Conservation (phyloP, 1,140 invertebrate species). For the Sycobia sp. region DNA sequence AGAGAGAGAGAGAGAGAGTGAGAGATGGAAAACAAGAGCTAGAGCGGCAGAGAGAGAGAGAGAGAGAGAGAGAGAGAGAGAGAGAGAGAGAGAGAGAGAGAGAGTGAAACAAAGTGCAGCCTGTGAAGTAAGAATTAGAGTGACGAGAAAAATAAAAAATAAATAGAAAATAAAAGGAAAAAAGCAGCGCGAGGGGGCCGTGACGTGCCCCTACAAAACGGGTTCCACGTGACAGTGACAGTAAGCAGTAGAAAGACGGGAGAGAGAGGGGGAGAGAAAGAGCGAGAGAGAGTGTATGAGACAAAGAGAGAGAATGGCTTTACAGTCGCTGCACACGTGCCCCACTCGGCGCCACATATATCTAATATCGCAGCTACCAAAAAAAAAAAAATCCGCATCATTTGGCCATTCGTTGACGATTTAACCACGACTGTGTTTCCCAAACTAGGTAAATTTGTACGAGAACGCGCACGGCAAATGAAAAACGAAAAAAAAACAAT, state of each 20-base stretch:
- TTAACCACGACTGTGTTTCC: constrained; percentile 63
- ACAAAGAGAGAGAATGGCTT: too few relatives aligned
- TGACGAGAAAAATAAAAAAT: too few relatives aligned
- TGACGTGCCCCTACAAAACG: constrained; percentile 8
- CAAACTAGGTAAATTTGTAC: constrained; percentile 63
- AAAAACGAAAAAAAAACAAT: too few relatives aligned
- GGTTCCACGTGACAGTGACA: constrained; percentile 3
- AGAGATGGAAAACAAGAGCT: too few relatives aligned
- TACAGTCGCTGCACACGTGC: background rate
- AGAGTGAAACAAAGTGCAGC: too few relatives aligned
- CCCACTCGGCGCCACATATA: constrained; percentile 23
- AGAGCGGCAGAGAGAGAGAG: too few relatives aligned
- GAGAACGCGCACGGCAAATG: too few relatives aligned
- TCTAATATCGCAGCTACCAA: constrained; percentile 32
- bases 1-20: too few relatives aligned
- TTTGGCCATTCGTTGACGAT: too few relatives aligned
- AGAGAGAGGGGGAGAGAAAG: background rate
- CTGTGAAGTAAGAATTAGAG: too few relatives aligned
- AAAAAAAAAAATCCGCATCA: too few relatives aligned
- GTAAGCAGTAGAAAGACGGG: background rate
- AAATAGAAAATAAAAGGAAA: background rate
- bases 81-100: background rate
- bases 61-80: background rate
- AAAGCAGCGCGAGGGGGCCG: constrained; percentile 16
- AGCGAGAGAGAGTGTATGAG: background rate